These are phyloP conservation scores for Notolabrus celidotus DNA, from an alignment of 2,797 vertebrate species.

Conservation along the genomic window DNA sequence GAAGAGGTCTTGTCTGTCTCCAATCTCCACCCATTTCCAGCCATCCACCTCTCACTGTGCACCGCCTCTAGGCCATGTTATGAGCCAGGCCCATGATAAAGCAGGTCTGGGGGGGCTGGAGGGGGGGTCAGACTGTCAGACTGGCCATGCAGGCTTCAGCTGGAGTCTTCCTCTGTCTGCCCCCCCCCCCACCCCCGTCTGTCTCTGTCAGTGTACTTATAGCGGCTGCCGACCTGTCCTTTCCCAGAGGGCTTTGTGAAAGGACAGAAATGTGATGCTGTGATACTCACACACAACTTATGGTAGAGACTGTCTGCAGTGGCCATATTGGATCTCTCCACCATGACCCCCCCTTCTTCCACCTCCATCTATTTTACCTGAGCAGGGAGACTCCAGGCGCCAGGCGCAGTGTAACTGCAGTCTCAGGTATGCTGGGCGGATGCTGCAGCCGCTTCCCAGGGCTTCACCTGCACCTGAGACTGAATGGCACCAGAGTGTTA, in stretches of 20 bases:
- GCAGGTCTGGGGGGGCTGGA: not conserved
- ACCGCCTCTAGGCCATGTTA: conserved; percentile 75
- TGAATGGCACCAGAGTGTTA: conserved; percentile 63
- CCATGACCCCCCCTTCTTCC: conserved; percentile 59
- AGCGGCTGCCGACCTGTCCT: conserved; percentile 66
- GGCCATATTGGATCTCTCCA: conserved; percentile 76
- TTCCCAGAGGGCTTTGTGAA: conserved; percentile 80
- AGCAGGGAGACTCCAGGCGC: conserved; percentile 89
- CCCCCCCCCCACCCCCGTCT: conserved; percentile 59
- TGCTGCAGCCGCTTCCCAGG: conserved; percentile 86
- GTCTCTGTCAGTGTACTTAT: conserved; percentile 64
- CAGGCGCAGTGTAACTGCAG: conserved; percentile 91
- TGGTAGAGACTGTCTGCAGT: conserved; percentile 80
- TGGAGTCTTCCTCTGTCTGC: conserved; percentile 72
- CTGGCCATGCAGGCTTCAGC: conserved; percentile 72
- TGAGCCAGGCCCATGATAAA: conserved; percentile 79
- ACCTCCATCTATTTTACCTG: conserved; percentile 61
- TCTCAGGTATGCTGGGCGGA: conserved; percentile 91
- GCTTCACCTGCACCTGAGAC: conserved; percentile 75
- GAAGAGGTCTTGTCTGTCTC: conserved; percentile 68
- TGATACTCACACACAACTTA: conserved; percentile 73
- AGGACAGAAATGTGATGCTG: conserved; percentile 84
- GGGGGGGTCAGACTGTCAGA: conserved; percentile 71
- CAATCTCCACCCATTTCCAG: conserved; percentile 58
- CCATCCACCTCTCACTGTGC: conserved; percentile 41